phyloP scores from a whole-genome alignment of 2,888 invertebrate species.

The Drosophila cognata region DNA sequence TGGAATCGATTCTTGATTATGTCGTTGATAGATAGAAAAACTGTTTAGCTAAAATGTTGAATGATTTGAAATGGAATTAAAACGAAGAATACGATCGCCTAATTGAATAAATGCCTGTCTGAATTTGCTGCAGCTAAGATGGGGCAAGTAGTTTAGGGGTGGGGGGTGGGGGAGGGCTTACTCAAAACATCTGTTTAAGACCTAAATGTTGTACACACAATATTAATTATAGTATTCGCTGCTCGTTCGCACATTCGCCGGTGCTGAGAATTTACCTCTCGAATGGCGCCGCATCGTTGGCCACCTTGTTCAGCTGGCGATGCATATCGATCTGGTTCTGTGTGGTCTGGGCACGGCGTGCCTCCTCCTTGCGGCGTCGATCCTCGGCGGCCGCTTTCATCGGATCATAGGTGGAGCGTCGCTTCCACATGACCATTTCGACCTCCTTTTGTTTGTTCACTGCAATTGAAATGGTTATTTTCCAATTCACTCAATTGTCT shows the following conservation, averaged over 20 bases:
- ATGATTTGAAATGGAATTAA: background rate
- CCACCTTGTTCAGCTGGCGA: constrained; percentile 56
- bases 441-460: constrained; percentile 90
- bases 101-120: background rate
- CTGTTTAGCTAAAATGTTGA: background rate
- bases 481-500: background rate
- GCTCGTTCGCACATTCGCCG: background rate
- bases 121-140: background rate
- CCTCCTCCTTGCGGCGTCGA: constrained; percentile 88
- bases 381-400: constrained; percentile 96
- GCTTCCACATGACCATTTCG: constrained; percentile 97
- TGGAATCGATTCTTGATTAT: background rate
- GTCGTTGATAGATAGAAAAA: background rate
- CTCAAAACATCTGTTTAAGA: constrained; percentile 27
- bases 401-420: constrained; percentile 97
- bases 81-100: background rate
- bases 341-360: constrained; percentile 82
- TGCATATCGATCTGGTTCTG: constrained; percentile 71
- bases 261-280: constrained; percentile 78
- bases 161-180: background rate
- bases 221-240: background rate
- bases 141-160: background rate
- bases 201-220: constrained; percentile 24
- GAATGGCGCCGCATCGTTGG: constrained; percentile 69
- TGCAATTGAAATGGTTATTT: constrained; percentile 58